Conservation (phyloP, 2,888 invertebrate genomes). For the Octonoba sinensis region DNA sequence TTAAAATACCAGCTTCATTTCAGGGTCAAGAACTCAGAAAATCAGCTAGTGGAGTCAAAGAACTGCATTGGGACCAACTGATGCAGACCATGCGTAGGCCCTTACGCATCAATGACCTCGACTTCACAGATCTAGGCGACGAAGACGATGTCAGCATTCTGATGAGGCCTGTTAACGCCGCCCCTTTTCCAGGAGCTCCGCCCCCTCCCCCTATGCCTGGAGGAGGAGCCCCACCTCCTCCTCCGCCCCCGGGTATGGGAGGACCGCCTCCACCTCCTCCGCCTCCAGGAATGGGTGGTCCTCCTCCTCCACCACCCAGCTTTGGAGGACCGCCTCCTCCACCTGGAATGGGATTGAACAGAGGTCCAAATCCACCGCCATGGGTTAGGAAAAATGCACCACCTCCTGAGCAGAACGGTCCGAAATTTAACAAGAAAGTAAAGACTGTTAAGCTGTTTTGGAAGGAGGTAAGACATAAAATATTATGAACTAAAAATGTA, state of each 20-base stretch:
- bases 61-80: conserved; percentile 92
- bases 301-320: conserved; percentile 70
- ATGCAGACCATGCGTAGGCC: conserved; percentile 80
- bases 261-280: conserved; percentile 75
- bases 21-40: conserved; percentile 45
- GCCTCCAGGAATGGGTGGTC: conserved; percentile 67
- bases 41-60: conserved; percentile 53
- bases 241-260: conserved; percentile 68
- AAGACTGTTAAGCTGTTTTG: conserved; percentile 98
- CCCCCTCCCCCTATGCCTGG: conserved; percentile 62
- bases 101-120: conserved; percentile 89
- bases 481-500: neutral
- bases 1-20: neutral
- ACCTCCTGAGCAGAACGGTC: conserved; percentile 66
- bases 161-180: conserved; percentile 77
- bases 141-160: conserved; percentile 90
- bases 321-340: conserved; percentile 68
- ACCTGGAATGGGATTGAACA: conserved; percentile 51
- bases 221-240: conserved; percentile 63
- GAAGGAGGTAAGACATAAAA: conserved; percentile 79
- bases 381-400: conserved; percentile 62
- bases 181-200: conserved; percentile 65
- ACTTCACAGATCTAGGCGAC: conserved; percentile 91
- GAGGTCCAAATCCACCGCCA: conserved; percentile 67
- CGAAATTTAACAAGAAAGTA: conserved; percentile 77